phyloP scores from a whole-genome alignment of 1,140 invertebrate species.

The Hypsibius dujardini region DNA sequence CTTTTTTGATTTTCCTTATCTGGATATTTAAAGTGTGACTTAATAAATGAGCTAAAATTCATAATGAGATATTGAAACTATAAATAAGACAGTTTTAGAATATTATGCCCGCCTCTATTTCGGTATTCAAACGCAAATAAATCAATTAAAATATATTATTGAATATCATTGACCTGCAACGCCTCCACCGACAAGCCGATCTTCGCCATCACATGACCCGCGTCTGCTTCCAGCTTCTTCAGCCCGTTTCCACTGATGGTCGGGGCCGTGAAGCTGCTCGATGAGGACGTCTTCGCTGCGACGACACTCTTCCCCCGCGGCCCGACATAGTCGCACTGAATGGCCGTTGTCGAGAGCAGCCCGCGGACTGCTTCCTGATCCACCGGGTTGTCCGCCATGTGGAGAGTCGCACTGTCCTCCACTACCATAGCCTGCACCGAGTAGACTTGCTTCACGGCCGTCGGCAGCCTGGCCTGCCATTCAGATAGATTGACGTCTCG shows the following conservation, averaged over 20 bases:
- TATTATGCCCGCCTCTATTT: no score
- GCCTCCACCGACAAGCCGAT: neutral
- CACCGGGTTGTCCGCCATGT: neutral
- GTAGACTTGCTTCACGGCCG: neutral
- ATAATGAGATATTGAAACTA: no score
- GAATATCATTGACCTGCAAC: no score
- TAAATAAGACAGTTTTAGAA: no score
- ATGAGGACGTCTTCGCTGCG: no score
- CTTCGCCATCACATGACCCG: neutral
- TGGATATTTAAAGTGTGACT: no score
- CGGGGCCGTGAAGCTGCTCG: neutral
- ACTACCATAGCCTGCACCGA: neutral
- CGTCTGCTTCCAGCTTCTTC: neutral
- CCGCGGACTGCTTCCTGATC: neutral
- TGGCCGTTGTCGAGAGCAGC: neutral
- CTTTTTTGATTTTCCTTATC: no score
- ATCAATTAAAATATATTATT: no score
- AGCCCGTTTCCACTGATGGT: neutral
- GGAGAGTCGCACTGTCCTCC: neutral
- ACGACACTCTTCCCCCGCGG: neutral
- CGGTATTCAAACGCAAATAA: no score
- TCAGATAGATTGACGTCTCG: neutral
- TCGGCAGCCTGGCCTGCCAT: neutral
- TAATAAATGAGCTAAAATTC: no score
- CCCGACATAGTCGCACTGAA: neutral